Conservation (phyloP, 2,797 vertebrate species). For the Cossypha caffra region DNA sequence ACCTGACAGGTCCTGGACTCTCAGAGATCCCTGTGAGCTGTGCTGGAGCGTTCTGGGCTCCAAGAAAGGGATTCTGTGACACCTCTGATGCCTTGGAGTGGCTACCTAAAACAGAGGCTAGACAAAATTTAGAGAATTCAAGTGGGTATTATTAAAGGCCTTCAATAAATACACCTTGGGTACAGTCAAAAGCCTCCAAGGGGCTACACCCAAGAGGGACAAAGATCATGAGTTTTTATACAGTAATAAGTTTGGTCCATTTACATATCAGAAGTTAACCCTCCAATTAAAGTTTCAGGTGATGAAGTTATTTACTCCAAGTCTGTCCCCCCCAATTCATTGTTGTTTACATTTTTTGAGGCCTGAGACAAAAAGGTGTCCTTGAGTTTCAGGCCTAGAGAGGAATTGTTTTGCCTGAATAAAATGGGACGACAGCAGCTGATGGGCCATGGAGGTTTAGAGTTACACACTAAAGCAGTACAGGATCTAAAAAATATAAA, state of each 20-base stretch:
- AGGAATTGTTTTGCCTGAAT: neutral
- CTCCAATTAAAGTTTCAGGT: neutral
- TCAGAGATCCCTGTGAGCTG: rapidly evolving
- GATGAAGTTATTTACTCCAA: rapidly evolving
- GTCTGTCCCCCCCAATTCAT: neutral
- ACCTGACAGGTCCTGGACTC: neutral
- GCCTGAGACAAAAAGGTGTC: neutral
- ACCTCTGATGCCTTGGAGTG: neutral
- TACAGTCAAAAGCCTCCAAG: neutral
- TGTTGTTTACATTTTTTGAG: neutral
- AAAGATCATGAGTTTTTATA: rapidly evolving
- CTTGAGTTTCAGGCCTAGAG: neutral
- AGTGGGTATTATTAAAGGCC: neutral
- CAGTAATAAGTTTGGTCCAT: neutral
- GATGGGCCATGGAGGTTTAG: neutral
- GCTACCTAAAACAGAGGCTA: neutral
- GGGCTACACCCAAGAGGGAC: neutral
- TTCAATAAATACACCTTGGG: neutral
- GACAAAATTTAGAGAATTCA: neutral
- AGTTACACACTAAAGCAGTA: neutral
- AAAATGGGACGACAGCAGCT: neutral
- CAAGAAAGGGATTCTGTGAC: neutral
- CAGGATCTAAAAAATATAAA: neutral
- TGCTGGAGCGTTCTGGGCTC: rapidly evolving
- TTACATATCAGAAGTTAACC: neutral